Evolutionary conservation across 2,113 vertebrate species (phyloP).

Genomic region (Gallinago paraguaiae): DNA sequence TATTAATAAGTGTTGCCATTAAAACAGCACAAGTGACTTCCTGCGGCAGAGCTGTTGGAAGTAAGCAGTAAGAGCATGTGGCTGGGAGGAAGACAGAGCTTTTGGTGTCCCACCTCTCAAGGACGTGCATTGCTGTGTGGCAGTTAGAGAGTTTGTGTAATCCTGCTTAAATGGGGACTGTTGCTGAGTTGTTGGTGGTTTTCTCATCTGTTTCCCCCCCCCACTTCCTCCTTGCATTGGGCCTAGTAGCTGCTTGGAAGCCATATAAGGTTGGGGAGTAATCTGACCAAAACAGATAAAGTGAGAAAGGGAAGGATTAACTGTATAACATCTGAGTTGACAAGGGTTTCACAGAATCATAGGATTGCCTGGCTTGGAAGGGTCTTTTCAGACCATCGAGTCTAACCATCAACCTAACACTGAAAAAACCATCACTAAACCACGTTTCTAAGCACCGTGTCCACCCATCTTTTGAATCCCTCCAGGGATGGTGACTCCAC

Average conservation of each 20-base stretch:
- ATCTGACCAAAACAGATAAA: not conserved
- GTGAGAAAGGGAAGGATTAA: not conserved
- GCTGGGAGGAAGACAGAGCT: not conserved
- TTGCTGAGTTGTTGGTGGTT: not conserved
- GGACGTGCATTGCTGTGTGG: accelerated
- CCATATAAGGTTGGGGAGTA: not conserved
- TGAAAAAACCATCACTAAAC: too few relatives aligned
- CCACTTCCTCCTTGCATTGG: not conserved
- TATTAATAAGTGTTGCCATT: not conserved
- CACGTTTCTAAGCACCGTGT: too few relatives aligned
- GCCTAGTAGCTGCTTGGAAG: not conserved
- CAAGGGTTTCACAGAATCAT: not conserved
- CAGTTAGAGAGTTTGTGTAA: not conserved
- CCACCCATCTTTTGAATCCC: too few relatives aligned
- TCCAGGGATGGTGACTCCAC: too few relatives aligned
- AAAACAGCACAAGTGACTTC: not conserved
- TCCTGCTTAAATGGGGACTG: not conserved
- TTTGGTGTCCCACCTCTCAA: not conserved
- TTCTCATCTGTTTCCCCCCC: not conserved
- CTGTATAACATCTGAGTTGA: not conserved
- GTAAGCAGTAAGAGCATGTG: not conserved
- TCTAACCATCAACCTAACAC: too few relatives aligned
- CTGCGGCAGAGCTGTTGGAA: not conserved
- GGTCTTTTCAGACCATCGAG: too few relatives aligned
- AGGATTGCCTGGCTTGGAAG: too few relatives aligned